Conservation (phyloP, 2,113 vertebrate genomes). For the Sorex fumeus region DNA sequence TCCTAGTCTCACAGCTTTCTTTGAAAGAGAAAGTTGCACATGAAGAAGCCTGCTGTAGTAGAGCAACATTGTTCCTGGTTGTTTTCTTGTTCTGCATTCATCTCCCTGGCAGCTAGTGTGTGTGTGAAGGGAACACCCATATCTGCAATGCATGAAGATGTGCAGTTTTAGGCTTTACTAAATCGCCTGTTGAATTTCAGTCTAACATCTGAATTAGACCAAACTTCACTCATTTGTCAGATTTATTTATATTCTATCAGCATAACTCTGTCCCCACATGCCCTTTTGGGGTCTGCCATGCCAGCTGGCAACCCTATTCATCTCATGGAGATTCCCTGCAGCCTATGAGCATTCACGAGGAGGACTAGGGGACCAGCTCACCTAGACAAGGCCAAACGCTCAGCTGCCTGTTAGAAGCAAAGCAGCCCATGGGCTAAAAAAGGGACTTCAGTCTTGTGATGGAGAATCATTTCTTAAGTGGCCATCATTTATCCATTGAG, state of each 20-base stretch:
- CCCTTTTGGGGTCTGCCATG: too few relatives aligned
- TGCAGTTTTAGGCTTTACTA: not conserved
- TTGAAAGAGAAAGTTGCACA: not conserved
- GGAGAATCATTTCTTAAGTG: constrained; percentile 19
- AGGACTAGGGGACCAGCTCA: too few relatives aligned
- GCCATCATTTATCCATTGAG: not conserved
- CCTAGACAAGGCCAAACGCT: too few relatives aligned
- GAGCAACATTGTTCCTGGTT: not conserved
- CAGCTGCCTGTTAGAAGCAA: not conserved
- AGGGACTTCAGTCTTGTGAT: not conserved
- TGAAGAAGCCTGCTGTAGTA: not conserved
- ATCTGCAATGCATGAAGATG: not conserved
- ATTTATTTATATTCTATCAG: not conserved
- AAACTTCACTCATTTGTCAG: constrained; percentile 18
- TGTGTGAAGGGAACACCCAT: not conserved
- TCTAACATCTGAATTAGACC: not conserved
- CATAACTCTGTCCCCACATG: not conserved
- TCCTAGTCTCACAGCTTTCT: not conserved
- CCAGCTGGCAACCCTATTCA: too few relatives aligned
- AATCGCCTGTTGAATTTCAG: not conserved
- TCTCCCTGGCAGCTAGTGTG: not conserved
- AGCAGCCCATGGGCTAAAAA: not conserved
- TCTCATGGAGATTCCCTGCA: too few relatives aligned
- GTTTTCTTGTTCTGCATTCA: not conserved
- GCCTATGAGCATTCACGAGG: too few relatives aligned